Base-by-base conservation (phyloP, 2,797 vertebrate species). In the Odontamblyopus lacepedii region DNA sequence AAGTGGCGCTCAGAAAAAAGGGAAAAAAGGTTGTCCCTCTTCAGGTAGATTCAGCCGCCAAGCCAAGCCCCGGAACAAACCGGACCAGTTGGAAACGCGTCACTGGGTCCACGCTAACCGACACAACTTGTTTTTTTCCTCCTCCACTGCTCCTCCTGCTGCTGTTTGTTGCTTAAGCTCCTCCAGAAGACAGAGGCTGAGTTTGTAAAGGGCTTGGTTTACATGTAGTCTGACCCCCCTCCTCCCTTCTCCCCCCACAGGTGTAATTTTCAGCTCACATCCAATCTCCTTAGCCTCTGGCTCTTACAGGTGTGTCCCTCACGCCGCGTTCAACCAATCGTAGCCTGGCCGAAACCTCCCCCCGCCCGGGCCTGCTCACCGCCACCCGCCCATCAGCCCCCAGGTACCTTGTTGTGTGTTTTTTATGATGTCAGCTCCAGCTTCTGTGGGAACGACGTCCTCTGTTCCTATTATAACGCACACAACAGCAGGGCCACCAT, bases 161-260 rank as follows among this genome's bases (percentile, higher is more conserved):
- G 77, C 81, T 89, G 91, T 81, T 85, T 90, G 92, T 86, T 89
- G 87, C 90, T 93, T 94, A 93, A 95, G 95, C 93, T 92, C 92
- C 94, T 94, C 87, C 82, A 93, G 93, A 91, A 93, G 93, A 96
- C 95, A 96, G 97, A 95, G 96, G 89, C 93, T 85, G 95, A 88
- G 94, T 92, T 95, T 90, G 95, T 95, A 95, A 93, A 92, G 91
- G 93, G 95, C 94, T 97, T 95, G 92, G 92, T 94, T 95, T 95
- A 94, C 94, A 94, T 93, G 93, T 92, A 94, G 88, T 76, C 87
- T 85, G 72, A 78, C 86, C 82, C 82, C 79, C 82, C 74, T 12
- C 77, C 78, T 65, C 88, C 83, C 79, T 67, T 71, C 85, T 76
- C 80, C 86, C 92, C 92, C 92, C 91, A 93, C 93, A 95, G 94